These are phyloP conservation scores for Papilio xuthus DNA, from an alignment of 1,140 invertebrate genomes.

Conservation along the genomic window DNA sequence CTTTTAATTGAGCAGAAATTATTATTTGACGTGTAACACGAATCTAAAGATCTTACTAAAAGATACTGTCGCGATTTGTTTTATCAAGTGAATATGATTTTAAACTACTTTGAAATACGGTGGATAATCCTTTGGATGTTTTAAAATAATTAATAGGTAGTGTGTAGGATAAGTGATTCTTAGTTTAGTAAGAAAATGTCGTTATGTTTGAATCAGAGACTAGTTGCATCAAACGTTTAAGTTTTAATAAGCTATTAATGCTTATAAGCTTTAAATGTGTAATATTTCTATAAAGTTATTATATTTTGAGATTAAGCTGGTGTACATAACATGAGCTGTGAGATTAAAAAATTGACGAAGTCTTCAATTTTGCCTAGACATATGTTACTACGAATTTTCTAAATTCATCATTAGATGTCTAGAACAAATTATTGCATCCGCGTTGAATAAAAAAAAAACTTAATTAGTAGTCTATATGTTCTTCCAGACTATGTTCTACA, in stretches of 20 bases:
- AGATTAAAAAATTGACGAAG: no score
- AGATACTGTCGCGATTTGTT: background rate
- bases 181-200: constrained; percentile 23
- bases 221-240: background rate
- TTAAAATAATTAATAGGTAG: background rate
- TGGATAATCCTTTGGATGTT: background rate
- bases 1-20: constrained; percentile 42
- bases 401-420: no score
- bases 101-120: background rate
- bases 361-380: no score
- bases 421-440: no score
- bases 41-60: constrained; percentile 30
- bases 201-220: background rate
- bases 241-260: background rate
- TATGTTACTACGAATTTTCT: no score
- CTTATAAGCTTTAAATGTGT: no score
- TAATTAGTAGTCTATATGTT: no score
- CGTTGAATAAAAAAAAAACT: no score
- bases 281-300: no score
- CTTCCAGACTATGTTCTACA: no score
- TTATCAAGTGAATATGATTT: background rate
- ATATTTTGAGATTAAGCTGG: no score
- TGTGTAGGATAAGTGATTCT: constrained; percentile 17
- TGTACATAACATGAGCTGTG: no score
- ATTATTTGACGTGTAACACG: constrained; percentile 37